These are phyloP conservation scores for Magallana nippona DNA, from an alignment of 2,888 invertebrate genomes.

Conservation along the genomic window DNA sequence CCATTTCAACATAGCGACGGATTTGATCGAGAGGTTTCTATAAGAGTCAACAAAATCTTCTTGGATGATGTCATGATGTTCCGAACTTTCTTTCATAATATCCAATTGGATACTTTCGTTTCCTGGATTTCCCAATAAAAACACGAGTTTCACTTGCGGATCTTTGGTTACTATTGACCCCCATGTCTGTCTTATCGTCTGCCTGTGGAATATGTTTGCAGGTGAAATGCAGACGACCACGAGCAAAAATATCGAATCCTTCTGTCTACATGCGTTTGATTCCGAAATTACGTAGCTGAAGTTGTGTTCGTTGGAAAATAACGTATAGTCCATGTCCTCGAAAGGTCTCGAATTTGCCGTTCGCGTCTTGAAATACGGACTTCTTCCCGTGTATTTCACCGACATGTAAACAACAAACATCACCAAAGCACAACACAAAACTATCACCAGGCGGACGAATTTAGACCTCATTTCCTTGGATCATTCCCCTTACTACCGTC, in stretches of 20 bases:
- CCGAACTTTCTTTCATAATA: slow-evolving; percentile 43
- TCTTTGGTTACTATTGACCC: slow-evolving; percentile 42
- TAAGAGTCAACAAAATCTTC: slow-evolving; percentile 67
- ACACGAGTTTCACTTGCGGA: slow-evolving; percentile 41
- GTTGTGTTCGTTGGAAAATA: not conserved
- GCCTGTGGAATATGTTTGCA: slow-evolving; percentile 42
- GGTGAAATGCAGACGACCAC: slow-evolving; percentile 46
- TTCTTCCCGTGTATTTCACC: not conserved
- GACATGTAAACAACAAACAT: not conserved
- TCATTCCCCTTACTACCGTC: not conserved
- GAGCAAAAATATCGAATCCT: slow-evolving; percentile 28
- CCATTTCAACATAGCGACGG: slow-evolving; percentile 80
- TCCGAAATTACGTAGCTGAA: slow-evolving; percentile 28
- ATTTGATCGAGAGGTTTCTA: slow-evolving; percentile 80
- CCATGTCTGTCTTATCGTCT: slow-evolving; percentile 51
- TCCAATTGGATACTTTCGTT: slow-evolving; percentile 35
- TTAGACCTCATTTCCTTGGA: not conserved
- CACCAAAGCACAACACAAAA: not conserved
- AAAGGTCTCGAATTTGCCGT: not conserved
- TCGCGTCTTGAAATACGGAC: no score
- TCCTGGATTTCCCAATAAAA: slow-evolving; percentile 41
- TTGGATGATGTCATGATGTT: slow-evolving; percentile 48
- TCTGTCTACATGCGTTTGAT: not conserved
- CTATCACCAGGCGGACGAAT: not conserved
- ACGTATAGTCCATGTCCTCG: not conserved